These are phyloP conservation scores for Myopa tessellatipennis DNA, from an alignment of 2,888 invertebrate genomes.

Conservation along the genomic window DNA sequence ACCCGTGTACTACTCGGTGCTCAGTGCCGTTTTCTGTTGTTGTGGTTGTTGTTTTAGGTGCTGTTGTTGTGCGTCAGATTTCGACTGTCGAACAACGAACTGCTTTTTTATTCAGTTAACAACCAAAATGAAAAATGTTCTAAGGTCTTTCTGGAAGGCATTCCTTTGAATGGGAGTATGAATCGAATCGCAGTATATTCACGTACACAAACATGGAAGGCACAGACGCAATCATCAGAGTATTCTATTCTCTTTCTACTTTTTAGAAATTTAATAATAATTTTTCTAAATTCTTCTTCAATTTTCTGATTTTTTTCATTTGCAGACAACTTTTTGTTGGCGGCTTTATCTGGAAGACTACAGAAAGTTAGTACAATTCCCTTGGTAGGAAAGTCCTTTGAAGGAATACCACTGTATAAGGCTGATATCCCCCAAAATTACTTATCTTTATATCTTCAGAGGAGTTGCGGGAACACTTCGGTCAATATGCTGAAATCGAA, in stretches of 20 bases:
- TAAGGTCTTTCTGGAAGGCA: not conserved
- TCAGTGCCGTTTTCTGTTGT: too few relatives aligned
- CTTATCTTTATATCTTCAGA: conserved; percentile 75
- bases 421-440: too few relatives aligned
- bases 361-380: conserved; percentile 86
- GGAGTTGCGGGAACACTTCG: conserved; percentile 95
- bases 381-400: too few relatives aligned
- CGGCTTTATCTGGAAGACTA: conserved; percentile 97
- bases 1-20: too few relatives aligned
- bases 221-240: not conserved
- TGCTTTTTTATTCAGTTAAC: not conserved
- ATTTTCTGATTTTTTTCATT: conserved; percentile 59
- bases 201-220: too few relatives aligned
- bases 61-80: not conserved
- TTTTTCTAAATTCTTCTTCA: too few relatives aligned
- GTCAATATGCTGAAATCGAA: conserved; percentile 92
- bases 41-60: not conserved
- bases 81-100: not conserved
- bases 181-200: not conserved
- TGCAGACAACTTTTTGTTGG: conserved; percentile 99
- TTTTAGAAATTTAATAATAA: conserved; percentile 44
- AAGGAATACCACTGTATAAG: too few relatives aligned
- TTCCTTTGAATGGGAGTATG: not conserved
- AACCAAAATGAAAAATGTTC: not conserved
- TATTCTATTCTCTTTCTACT: conserved; percentile 28